phyloP scores from a whole-genome alignment of 2,113 vertebrate species.

The Calyptomena viridis region DNA sequence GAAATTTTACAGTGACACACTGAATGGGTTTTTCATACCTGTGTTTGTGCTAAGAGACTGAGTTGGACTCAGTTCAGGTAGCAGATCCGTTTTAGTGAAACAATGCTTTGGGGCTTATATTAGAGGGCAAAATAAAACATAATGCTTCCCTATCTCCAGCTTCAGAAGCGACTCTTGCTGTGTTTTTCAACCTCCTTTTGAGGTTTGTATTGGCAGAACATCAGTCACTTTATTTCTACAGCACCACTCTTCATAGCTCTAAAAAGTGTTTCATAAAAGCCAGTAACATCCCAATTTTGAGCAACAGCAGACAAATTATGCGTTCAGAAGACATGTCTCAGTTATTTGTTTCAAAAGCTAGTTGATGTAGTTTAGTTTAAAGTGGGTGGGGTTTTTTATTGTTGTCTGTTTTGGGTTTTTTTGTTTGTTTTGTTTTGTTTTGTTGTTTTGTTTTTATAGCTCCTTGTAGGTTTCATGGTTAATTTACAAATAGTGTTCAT shows the following conservation, averaged over 20 bases:
- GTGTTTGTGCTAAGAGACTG: conserved; percentile 47
- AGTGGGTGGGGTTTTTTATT: background rate
- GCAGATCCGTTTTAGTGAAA: conserved; percentile 29
- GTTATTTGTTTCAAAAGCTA: conserved; percentile 34
- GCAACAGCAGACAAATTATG: conserved; percentile 44
- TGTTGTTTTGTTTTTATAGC: background rate
- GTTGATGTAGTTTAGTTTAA: background rate
- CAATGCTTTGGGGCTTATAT: conserved; percentile 55
- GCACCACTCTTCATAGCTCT: conserved; percentile 31
- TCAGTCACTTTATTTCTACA: conserved; percentile 66
- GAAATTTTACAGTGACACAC: conserved; percentile 6
- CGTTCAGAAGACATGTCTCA: conserved; percentile 39
- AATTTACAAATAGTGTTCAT: background rate
- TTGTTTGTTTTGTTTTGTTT: background rate
- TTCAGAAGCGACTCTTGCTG: conserved; percentile 51
- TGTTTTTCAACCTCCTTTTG: conserved; percentile 65
- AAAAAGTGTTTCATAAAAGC: conserved; percentile 42
- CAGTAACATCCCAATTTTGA: conserved; percentile 46
- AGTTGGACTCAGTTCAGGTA: conserved; percentile 63
- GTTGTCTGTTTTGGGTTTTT: no score
- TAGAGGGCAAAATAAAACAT: conserved; percentile 66
- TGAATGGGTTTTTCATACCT: conserved; percentile 20
- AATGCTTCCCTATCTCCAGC: conserved; percentile 43
- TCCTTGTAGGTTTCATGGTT: background rate
- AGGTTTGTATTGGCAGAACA: conserved; percentile 66